Evolutionary conservation across 2,797 vertebrate species (phyloP).

Genomic region (Hydrophis major): DNA sequence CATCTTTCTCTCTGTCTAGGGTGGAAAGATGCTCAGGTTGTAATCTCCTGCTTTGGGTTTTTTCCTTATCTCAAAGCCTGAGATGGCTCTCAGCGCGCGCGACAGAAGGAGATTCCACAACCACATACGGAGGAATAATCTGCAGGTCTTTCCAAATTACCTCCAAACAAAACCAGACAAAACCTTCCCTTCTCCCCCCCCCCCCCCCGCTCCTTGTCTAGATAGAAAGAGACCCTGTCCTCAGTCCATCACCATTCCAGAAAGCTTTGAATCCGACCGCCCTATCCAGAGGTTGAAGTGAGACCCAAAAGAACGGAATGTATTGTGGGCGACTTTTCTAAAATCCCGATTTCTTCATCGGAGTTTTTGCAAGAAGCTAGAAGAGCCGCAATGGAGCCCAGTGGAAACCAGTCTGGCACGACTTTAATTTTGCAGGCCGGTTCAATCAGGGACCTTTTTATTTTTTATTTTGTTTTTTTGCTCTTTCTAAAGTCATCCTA

Average conservation of each 20-base stretch:
- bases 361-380: not conserved
- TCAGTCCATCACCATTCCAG: not conserved
- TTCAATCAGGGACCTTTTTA: not conserved
- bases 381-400: not conserved
- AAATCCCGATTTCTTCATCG: not conserved
- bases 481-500: not conserved
- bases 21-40: rapidly evolving
- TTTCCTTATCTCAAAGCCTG: not conserved
- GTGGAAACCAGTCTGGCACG: not conserved
- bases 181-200: conserved; percentile 9
- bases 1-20: not conserved
- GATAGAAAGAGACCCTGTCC: conserved; percentile 30
- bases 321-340: not conserved
- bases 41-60: not conserved
- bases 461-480: not conserved
- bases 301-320: not conserved
- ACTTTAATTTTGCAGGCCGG: not conserved
- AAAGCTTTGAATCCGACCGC: not conserved
- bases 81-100: not conserved
- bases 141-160: not conserved
- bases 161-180: not conserved
- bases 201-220: conserved; percentile 38
- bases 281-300: not conserved
- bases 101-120: not conserved
- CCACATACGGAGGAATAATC: not conserved